Evolutionary conservation across 2,888 invertebrate species (phyloP).

Genomic region (Andrena camellia): DNA sequence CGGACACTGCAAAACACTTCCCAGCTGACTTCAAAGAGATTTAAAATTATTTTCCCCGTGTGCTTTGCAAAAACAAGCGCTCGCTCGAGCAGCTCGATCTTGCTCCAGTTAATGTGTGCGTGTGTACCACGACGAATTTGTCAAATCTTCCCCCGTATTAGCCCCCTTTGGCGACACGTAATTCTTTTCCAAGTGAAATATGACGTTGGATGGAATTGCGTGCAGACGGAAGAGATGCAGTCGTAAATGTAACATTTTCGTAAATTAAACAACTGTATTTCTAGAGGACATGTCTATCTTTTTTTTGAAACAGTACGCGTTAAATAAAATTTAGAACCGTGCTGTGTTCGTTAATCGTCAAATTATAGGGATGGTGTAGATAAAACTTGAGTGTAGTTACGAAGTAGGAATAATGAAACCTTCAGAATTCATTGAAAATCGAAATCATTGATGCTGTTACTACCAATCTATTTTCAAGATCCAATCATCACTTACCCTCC

Average conservation of each 20-base stretch:
- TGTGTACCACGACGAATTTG: neutral
- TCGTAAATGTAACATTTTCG: neutral
- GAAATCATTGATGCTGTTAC: too few species aligned
- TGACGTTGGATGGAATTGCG: neutral
- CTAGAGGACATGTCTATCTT: neutral
- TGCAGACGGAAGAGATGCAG: neutral
- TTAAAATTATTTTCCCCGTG: slow-evolving; percentile 45
- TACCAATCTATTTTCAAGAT: too few species aligned
- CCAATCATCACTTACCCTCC: too few species aligned
- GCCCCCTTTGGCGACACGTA: neutral
- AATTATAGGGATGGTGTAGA: neutral
- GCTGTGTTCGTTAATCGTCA: neutral
- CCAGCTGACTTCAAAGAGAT: slow-evolving; percentile 53
- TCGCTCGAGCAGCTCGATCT: neutral
- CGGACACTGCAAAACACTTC: slow-evolving; percentile 46
- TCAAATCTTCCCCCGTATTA: neutral
- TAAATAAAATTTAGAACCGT: too few species aligned
- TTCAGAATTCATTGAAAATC: too few species aligned
- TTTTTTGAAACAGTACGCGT: too few species aligned
- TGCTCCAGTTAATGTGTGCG: neutral
- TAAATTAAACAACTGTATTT: neutral
- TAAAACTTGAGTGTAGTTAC: too few species aligned
- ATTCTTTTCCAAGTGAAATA: neutral
- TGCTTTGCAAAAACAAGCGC: slow-evolving; percentile 33
- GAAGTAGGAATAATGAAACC: too few species aligned